Percentiles rank a stretch among this genome's conserved stretches.
phyloP scores from a whole-genome alignment of 1,140 invertebrate genomes.

The Araneus ventricosus region DNA sequence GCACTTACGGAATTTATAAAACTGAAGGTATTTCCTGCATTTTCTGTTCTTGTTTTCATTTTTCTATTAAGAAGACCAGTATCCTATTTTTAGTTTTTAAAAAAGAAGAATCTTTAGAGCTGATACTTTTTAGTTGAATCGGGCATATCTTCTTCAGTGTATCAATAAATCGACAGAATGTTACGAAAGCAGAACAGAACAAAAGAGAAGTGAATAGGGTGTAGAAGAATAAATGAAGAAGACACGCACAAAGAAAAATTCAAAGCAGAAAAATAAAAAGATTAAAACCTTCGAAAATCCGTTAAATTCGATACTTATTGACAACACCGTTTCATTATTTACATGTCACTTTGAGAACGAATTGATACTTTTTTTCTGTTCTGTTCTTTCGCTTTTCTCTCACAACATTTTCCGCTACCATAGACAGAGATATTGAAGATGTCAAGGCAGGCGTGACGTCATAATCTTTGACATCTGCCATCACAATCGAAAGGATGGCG shows the following conservation, averaged over 20 bases:
- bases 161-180: background rate
- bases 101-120: too few species aligned
- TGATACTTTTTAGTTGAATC: too few species aligned
- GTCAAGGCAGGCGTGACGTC: conserved; percentile 58
- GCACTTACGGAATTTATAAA: too few species aligned
- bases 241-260: background rate
- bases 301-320: conserved; percentile 67
- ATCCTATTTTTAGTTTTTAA: too few species aligned
- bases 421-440: conserved; percentile 58
- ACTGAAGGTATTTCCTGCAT: too few species aligned
- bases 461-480: conserved; percentile 66
- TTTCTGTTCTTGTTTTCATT: too few species aligned
- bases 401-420: conserved; percentile 47
- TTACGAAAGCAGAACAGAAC: background rate
- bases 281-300: background rate
- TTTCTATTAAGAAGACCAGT: too few species aligned
- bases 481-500: background rate
- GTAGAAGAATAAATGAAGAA: background rate
- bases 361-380: background rate
- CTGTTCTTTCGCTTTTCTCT: background rate
- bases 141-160: background rate
- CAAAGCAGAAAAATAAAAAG: background rate
- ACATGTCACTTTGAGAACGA: conserved; percentile 35
- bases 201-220: background rate
- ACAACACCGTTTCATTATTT: conserved; percentile 64